Conservation (phyloP, 1,140 invertebrate genomes). For the Brachystomella parvula region DNA sequence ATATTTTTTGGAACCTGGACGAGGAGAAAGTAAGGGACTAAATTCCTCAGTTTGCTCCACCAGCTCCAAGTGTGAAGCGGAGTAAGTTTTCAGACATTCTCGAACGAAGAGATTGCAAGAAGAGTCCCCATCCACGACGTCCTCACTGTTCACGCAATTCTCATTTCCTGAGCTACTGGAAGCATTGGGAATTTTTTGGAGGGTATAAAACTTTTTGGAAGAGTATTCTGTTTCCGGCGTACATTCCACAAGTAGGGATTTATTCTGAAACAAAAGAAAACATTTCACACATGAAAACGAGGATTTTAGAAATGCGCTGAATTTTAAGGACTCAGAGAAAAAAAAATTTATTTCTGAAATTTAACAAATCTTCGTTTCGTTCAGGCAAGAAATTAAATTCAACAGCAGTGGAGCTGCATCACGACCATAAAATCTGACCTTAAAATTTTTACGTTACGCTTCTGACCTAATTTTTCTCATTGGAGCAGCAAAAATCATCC, state of each 20-base stretch:
- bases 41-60: not conserved
- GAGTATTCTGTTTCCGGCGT: constrained; percentile 79
- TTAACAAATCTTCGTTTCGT: too few species aligned
- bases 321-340: not conserved
- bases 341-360: too few species aligned
- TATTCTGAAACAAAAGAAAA: constrained; percentile 51
- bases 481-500: too few species aligned
- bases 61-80: constrained; percentile 44
- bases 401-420: not conserved
- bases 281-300: not conserved
- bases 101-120: constrained; percentile 65
- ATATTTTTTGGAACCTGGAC: not conserved
- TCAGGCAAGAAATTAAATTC: not conserved
- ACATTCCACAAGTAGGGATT: constrained; percentile 71
- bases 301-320: not conserved
- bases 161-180: constrained; percentile 14
- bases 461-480: too few species aligned
- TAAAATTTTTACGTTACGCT: too few species aligned
- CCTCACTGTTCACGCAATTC: not conserved
- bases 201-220: constrained; percentile 79
- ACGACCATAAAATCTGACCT: not conserved
- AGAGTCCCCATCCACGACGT: constrained; percentile 30
- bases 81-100: constrained; percentile 78
- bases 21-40: too few species aligned
- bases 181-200: constrained; percentile 22